Conservation (phyloP, 2,113 vertebrate genomes). For the Tetraodon nigroviridis region DNA sequence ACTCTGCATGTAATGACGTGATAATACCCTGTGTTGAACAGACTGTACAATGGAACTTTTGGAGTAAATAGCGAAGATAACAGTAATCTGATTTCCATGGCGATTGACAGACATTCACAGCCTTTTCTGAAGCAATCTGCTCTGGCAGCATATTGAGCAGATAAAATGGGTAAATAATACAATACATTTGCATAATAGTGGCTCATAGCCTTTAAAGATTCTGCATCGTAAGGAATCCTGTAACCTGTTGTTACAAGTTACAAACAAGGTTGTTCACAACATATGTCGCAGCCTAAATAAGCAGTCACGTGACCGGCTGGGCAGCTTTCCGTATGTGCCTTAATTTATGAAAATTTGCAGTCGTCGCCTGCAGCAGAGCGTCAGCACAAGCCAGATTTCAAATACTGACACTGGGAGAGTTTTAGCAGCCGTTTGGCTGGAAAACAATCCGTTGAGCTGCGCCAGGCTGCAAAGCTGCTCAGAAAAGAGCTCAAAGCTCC, state of each 20-base stretch:
- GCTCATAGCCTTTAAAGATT: background rate
- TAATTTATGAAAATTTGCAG: conserved; percentile 28
- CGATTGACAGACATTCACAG: no score
- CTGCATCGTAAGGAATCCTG: background rate
- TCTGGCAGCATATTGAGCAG: no score
- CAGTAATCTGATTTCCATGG: no score
- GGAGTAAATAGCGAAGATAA: no score
- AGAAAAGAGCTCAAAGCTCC: conserved; percentile 17
- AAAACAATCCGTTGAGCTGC: conserved; percentile 24
- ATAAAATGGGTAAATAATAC: no score
- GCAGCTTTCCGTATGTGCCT: conserved; percentile 5
- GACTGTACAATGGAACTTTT: no score
- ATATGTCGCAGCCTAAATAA: background rate
- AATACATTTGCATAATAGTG: no score
- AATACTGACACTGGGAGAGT: conserved; percentile 20
- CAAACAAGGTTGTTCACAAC: background rate
- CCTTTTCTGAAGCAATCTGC: no score
- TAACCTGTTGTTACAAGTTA: no score
- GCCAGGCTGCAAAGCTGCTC: conserved; percentile 17
- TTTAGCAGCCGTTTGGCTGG: conserved; percentile 20
- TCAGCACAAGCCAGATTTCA: conserved; percentile 17
- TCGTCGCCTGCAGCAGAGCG: conserved; percentile 18
- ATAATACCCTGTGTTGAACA: no score
- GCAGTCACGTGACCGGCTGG: conserved; percentile 10
- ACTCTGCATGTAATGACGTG: no score